These are phyloP conservation scores for Harpagifer antarcticus DNA, from an alignment of 2,797 vertebrate genomes.

Conservation along the genomic window DNA sequence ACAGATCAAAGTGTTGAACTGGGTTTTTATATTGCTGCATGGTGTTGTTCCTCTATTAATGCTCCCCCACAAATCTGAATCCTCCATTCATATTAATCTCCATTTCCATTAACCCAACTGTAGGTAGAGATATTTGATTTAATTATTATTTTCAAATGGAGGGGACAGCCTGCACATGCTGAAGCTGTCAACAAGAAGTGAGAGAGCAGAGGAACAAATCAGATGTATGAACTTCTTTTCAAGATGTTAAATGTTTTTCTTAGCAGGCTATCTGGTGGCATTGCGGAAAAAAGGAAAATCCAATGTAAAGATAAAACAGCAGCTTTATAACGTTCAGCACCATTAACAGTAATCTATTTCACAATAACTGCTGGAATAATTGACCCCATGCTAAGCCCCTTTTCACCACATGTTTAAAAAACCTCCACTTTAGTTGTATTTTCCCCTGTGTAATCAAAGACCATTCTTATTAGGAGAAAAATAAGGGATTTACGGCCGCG, in stretches of 20 bases:
- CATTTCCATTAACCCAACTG: conserved; percentile 19
- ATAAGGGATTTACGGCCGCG: background rate
- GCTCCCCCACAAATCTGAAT: background rate
- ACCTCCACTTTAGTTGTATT: background rate
- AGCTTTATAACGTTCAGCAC: background rate
- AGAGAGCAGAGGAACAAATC: background rate
- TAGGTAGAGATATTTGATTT: conserved; percentile 17
- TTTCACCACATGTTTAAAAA: conserved; percentile 5
- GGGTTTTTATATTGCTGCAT: conserved; percentile 26
- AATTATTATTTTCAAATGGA: conserved; percentile 23
- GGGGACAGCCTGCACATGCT: conserved; percentile 1
- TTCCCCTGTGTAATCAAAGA: background rate
- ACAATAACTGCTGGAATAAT: background rate
- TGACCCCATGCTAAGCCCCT: no score
- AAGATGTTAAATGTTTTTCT: background rate
- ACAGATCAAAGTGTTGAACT: conserved; percentile 50
- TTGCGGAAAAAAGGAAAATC: background rate
- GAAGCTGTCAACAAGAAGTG: background rate
- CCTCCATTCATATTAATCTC: conserved; percentile 9
- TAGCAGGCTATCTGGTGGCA: background rate
- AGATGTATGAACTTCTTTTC: background rate
- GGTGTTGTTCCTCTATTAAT: conserved; percentile 17
- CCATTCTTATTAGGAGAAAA: background rate
- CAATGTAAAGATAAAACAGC: background rate
- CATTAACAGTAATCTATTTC: background rate